Evolutionary conservation across 2,797 vertebrate species (phyloP).

Genomic region (Tenualosa ilisha): DNA sequence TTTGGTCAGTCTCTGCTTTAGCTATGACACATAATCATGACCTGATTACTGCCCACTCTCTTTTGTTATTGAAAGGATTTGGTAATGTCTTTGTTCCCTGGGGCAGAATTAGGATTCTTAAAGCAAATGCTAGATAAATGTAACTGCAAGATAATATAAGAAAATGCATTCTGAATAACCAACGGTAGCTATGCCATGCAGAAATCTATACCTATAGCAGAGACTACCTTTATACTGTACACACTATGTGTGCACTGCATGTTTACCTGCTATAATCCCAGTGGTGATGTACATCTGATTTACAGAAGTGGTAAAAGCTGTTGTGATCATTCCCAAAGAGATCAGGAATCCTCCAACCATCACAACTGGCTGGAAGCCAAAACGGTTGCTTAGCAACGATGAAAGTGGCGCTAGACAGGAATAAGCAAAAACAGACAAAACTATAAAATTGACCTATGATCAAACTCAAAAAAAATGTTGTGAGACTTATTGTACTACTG

Average conservation of each 20-base stretch:
- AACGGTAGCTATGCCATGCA: too few species aligned
- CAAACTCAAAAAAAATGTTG: neutral
- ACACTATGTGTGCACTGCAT: neutral
- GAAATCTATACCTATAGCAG: too few species aligned
- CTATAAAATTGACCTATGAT: neutral
- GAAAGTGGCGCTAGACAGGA: slow-evolving; percentile 68
- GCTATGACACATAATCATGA: neutral
- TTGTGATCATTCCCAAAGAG: slow-evolving; percentile 80
- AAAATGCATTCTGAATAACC: too few species aligned
- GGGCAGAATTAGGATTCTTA: too few species aligned
- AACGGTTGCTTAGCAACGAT: slow-evolving; percentile 69
- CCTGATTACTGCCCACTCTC: too few species aligned
- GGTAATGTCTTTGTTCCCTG: neutral
- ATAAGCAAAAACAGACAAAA: slow-evolving; percentile 17
- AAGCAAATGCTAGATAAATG: too few species aligned
- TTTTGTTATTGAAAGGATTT: too few species aligned
- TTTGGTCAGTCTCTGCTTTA: neutral
- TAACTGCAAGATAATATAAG: too few species aligned
- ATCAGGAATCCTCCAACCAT: slow-evolving; percentile 79
- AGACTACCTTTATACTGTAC: neutral
- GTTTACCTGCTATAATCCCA: slow-evolving; percentile 84
- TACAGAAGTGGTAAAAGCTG: slow-evolving; percentile 82
- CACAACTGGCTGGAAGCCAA: slow-evolving; percentile 74
- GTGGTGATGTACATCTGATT: slow-evolving; percentile 92
- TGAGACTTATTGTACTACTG: neutral